A percentile compares a stretch with the other conserved stretches of the same genome.
Evolutionary conservation across 2,797 vertebrate genomes (phyloP).

Genomic region (Lacerta bilineata): DNA sequence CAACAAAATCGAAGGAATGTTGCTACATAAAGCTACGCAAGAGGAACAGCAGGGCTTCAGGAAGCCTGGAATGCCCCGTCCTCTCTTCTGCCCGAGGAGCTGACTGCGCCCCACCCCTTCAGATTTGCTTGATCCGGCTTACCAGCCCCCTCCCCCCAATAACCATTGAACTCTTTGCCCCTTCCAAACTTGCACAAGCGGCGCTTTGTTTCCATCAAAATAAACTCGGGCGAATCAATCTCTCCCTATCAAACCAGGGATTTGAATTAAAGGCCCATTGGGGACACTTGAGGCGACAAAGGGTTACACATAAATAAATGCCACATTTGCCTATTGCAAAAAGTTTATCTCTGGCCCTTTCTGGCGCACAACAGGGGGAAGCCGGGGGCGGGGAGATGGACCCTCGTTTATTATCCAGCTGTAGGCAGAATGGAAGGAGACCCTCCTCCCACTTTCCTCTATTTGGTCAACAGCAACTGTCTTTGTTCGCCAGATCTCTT

Average conservation of each 20-base stretch:
- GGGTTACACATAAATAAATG: conserved; percentile 82
- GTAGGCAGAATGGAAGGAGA: conserved; percentile 62
- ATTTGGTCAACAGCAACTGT: conserved; percentile 80
- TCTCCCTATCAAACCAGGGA: conserved; percentile 66
- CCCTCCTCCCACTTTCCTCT: background rate
- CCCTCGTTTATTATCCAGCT: conserved; percentile 78
- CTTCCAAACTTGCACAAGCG: conserved; percentile 67
- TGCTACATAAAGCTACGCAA: background rate
- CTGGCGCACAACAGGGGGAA: conserved; percentile 80
- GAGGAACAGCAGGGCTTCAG: background rate
- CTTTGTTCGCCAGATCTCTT: conserved; percentile 87
- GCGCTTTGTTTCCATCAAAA: conserved; percentile 77
- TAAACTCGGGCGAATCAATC: conserved; percentile 69
- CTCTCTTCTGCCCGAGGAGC: conserved; percentile 27
- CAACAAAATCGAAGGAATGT: too few species aligned
- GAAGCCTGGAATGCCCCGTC: conserved; percentile 36
- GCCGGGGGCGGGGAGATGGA: conserved; percentile 44
- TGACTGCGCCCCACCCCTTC: conserved; percentile 62
- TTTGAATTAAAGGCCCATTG: conserved; percentile 76
- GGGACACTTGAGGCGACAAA: conserved; percentile 80
- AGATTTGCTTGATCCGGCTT: conserved; percentile 74
- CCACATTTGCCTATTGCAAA: conserved; percentile 81
- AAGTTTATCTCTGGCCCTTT: conserved; percentile 80
- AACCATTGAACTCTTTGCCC: conserved; percentile 77
- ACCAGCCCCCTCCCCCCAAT: conserved; percentile 53